Percentiles rank a stretch among this genome's conserved stretches.
Evolutionary conservation across 2,113 vertebrate species (phyloP).

Genomic region (Rhea pennata): DNA sequence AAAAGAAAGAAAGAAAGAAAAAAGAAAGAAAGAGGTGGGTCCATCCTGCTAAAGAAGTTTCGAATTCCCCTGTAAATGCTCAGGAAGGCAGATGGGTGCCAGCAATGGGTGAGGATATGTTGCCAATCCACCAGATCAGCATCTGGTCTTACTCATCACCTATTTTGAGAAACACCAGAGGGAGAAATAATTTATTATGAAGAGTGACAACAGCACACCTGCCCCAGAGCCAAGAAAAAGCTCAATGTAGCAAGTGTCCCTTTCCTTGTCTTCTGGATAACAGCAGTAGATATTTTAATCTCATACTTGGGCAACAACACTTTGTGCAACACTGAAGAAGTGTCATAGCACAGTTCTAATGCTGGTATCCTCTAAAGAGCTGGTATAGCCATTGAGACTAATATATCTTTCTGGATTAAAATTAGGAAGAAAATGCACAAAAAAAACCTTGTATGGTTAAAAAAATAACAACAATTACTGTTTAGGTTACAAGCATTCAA

Average conservation of each 20-base stretch:
- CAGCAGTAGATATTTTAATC: background rate
- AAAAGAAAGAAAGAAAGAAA: background rate
- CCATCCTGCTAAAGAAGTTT: background rate
- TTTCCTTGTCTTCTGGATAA: background rate
- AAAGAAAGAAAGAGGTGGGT: background rate
- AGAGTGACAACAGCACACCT: background rate
- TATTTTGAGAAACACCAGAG: rapidly evolving
- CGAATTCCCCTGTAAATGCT: too few relatives aligned
- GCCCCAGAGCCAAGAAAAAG: background rate
- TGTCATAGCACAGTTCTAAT: background rate
- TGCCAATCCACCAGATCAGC: background rate
- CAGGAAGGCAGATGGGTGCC: background rate
- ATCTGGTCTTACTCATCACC: background rate
- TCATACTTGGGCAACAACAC: background rate
- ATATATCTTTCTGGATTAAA: background rate
- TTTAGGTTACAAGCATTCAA: background rate
- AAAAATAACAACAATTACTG: too few relatives aligned
- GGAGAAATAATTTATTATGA: background rate
- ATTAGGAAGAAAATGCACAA: background rate
- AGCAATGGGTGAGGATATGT: background rate
- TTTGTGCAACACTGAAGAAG: background rate
- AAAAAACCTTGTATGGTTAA: too few relatives aligned
- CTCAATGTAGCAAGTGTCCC: background rate
- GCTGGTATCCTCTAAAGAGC: too few relatives aligned
- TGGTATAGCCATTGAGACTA: background rate